Evolutionary conservation across 2,888 invertebrate species (phyloP), one percentile per base, ranked within the genome.

Genomic region (Drosophila anomalata): DNA sequence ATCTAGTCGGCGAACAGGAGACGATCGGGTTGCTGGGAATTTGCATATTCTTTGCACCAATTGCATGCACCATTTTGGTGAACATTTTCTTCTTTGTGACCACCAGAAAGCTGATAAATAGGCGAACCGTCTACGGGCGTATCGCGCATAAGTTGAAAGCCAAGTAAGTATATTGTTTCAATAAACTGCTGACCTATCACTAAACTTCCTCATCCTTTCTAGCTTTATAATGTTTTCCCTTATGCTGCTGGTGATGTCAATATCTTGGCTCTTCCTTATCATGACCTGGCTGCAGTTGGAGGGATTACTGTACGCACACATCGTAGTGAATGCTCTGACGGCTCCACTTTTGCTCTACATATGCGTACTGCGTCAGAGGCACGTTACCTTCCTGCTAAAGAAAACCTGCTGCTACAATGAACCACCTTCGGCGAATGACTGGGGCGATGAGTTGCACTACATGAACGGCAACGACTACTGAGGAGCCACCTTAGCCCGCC

Each of bases 391-490:
- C 91, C 92, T 97, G 59, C 91, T 97, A 50, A 94, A 95, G 69
- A 96, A 97, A 91, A 95, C 95, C 56, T 97, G 96, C 91, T 96
- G 96, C 84, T 95, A 95, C 88, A 94, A 94, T 33, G 95, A 96
- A 74, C 95, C 95, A 0, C 93, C 95, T 29, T 95, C 95, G 2
- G 93, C 94, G 0, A 94, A 94, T n/a, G 96, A 97, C 87, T 97
- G 96, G 96, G 97, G 97, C 0, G 97, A 97, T 87, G 97, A 97
- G 92, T 95, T 97, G 95, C 95, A 96, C 56, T 96, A 96, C 72
- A 96, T 97, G 94, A 96, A 96, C 87, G 95, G 95, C 14, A 90
- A 89, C 70, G 90, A 91, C 76, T 91, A 91, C 76, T 90, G 75
- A 84, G 36, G 11, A 39, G 17, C 48, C 31, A 20, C 54, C 56